Base-by-base conservation (phyloP, 2,888 invertebrate genomes). In the Cantharis nigra region DNA sequence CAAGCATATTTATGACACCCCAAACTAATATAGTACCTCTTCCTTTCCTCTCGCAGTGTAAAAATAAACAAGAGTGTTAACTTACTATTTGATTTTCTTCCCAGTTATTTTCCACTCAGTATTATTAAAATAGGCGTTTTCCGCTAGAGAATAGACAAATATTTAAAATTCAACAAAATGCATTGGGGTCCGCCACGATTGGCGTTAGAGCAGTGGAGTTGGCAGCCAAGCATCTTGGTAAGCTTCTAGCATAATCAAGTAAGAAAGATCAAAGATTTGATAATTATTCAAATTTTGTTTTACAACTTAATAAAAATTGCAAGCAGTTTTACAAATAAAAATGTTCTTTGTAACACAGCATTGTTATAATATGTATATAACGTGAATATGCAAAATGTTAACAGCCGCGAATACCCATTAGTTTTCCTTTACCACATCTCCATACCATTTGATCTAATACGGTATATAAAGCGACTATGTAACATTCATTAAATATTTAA, bases 401-500 rank as follows among this genome's bases (percentile, higher is more conserved):
- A n/a, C 49, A 49, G 49, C 49, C 49, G n/a, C 49, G 49, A 49
- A 49, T 49, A 49, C 49, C 49, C 65, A 23, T 67, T 67, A 67
- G 26, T 67, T 67, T 67, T 26, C 65, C 65, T 67, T 67, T 67
- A 67, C 65, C 13, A 20, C 20, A 9, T 67, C n/a, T 33, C 16
- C 18, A 18, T 30, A 20, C 16, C 23, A 33, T 28, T 72, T 33
- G 71, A 49, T 71, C 63, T 63, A 62, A 71, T 62, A 63, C 18
- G 71, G 20, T 72, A 63, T 30, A 26, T 26, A 69, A 73, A 73
- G 73, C 69, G 62, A 16, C 33, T 62, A 30, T 71, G 71, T 65
- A 75, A 69, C 71, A 28, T 14, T 69, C 71, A 76, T 76, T 76
- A 76, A 76, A 76, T 76, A 76, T 76, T 76, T 71, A 76, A 69